phyloP scores from a whole-genome alignment of 2,113 vertebrate species.

The Phalacrocorax brasilianus region DNA sequence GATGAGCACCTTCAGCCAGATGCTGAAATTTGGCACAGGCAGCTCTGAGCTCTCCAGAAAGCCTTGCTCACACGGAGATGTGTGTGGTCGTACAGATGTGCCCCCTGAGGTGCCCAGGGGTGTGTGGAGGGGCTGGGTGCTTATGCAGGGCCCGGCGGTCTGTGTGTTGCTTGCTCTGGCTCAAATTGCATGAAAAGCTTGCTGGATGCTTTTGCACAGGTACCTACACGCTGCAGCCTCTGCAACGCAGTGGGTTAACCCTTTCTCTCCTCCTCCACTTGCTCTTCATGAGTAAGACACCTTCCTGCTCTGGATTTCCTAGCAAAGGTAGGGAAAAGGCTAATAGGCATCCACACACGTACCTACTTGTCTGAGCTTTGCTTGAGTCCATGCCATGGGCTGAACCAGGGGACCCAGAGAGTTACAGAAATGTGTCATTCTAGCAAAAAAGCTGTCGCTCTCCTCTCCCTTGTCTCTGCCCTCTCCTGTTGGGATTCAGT shows the following conservation, averaged over 20 bases:
- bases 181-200: not conserved
- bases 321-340: not conserved
- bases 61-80: rapidly evolving
- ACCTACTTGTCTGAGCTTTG: not conserved
- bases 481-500: not conserved
- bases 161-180: not conserved
- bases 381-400: not conserved
- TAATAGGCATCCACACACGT: rapidly evolving
- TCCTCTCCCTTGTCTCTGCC: not conserved
- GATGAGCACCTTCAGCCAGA: not conserved
- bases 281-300: not conserved
- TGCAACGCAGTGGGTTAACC: not conserved
- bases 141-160: not conserved
- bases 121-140: not conserved
- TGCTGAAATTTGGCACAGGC: not conserved
- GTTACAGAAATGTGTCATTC: not conserved
- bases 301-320: not conserved
- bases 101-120: rapidly evolving
- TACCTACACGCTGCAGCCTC: not conserved
- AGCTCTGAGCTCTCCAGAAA: not conserved
- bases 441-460: rapidly evolving
- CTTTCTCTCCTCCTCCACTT: not conserved
- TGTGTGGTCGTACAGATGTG: not conserved
- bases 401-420: not conserved
- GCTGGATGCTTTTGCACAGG: not conserved